Percentiles rank a stretch among this genome's conserved stretches.
Evolutionary conservation across 2,888 invertebrate genomes (phyloP).

Genomic region (Tenodera sinensis): DNA sequence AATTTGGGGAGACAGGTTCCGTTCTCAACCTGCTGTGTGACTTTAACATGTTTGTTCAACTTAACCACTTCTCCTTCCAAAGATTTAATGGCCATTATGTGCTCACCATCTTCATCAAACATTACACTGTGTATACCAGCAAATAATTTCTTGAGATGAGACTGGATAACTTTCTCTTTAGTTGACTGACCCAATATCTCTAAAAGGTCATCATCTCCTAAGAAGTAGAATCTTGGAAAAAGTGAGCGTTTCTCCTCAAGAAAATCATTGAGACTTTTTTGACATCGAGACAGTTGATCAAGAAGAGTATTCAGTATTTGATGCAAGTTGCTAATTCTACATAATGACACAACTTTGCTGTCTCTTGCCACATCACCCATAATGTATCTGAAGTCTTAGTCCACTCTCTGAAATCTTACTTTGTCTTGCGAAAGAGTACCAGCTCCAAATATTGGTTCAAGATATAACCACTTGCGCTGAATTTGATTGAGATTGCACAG

Average conservation of each 20-base stretch:
- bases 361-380: slow-evolving; percentile 78
- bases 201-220: slow-evolving; percentile 95
- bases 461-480: slow-evolving; percentile 92
- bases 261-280: slow-evolving; percentile 90
- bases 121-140: slow-evolving; percentile 80
- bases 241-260: slow-evolving; percentile 88
- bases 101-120: slow-evolving; percentile 56
- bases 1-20: too few species aligned
- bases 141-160: slow-evolving; percentile 93
- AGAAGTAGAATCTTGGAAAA: slow-evolving; percentile 94
- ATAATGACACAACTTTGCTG: slow-evolving; percentile 70
- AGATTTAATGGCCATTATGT: slow-evolving; percentile 69
- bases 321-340: slow-evolving; percentile 63
- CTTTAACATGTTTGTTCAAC: slow-evolving; percentile 63
- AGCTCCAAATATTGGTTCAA: slow-evolving; percentile 91
- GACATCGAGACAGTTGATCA: slow-evolving; percentile 87
- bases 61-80: slow-evolving; percentile 70
- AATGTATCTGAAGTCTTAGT: slow-evolving; percentile 82
- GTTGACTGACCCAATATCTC: slow-evolving; percentile 93
- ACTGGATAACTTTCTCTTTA: slow-evolving; percentile 84
- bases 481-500: slow-evolving; percentile 73
- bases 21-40: slow-evolving; percentile 73
- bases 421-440: slow-evolving; percentile 73
- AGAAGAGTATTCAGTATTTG: slow-evolving; percentile 75
- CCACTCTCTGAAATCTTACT: slow-evolving; percentile 74